These are phyloP conservation scores for Halcyon senegalensis DNA, from an alignment of 2,113 vertebrate genomes.

Conservation along the genomic window DNA sequence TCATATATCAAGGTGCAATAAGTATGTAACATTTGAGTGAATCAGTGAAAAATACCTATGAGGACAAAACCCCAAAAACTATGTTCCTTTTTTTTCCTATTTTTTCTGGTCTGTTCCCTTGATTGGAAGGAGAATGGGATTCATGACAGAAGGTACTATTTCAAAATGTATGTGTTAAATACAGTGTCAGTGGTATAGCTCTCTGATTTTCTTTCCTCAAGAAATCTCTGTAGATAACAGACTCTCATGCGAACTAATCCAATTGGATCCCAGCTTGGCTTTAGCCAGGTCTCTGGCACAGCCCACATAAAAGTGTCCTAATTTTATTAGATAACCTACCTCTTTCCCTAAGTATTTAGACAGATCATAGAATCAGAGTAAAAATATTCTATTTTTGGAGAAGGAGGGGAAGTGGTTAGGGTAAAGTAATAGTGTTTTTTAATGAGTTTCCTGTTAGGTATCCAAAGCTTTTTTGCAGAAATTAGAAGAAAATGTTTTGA, in stretches of 20 bases:
- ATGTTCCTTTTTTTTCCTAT: neutral
- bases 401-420: accelerated
- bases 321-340: neutral
- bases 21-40: neutral
- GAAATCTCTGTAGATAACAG: neutral
- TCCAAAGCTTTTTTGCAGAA: neutral
- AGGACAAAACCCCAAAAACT: neutral
- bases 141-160: neutral
- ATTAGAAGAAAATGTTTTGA: neutral
- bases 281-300: neutral
- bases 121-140: neutral
- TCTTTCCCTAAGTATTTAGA: neutral
- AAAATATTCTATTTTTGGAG: neutral
- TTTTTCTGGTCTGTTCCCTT: neutral
- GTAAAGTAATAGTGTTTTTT: neutral
- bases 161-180: neutral
- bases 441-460: neutral
- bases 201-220: neutral
- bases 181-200: neutral
- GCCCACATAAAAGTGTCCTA: neutral
- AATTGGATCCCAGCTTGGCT: neutral
- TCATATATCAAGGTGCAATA: neutral
- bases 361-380: neutral
- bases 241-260: neutral
- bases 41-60: neutral